phyloP scores from a whole-genome alignment of 2,797 vertebrate species.

The Tangara arthus region DNA sequence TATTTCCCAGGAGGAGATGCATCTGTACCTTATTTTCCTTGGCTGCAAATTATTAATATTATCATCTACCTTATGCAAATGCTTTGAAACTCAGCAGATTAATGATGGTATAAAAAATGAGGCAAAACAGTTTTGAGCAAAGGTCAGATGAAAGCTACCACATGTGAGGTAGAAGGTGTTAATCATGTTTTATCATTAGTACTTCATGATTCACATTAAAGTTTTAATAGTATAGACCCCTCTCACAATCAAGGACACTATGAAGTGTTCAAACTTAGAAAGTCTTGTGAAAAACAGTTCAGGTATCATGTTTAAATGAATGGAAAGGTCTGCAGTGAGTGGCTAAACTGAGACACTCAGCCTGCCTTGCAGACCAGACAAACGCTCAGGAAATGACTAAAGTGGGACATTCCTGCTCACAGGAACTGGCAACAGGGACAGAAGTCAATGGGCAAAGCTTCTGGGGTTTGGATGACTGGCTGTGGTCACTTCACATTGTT shows the following conservation, averaged over 20 bases:
- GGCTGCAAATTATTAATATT: background rate
- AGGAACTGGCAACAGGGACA: background rate
- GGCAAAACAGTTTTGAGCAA: background rate
- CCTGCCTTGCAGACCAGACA: background rate
- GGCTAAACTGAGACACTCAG: background rate
- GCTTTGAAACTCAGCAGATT: background rate
- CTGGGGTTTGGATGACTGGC: background rate
- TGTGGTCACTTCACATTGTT: background rate
- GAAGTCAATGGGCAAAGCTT: background rate
- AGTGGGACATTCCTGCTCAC: background rate
- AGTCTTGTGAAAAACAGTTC: background rate
- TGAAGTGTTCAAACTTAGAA: background rate
- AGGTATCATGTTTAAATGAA: background rate
- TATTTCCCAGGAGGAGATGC: background rate
- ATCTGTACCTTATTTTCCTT: background rate
- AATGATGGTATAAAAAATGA: background rate
- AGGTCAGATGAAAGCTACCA: background rate
- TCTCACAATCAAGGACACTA: background rate
- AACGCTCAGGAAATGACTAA: constrained; percentile 15
- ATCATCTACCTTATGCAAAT: background rate
- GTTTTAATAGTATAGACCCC: background rate
- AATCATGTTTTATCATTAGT: background rate
- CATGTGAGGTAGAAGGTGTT: background rate
- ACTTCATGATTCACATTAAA: background rate
- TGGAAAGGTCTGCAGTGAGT: background rate